Evolutionary conservation across 2,113 vertebrate genomes (phyloP).

Genomic region (Oriolus oriolus): DNA sequence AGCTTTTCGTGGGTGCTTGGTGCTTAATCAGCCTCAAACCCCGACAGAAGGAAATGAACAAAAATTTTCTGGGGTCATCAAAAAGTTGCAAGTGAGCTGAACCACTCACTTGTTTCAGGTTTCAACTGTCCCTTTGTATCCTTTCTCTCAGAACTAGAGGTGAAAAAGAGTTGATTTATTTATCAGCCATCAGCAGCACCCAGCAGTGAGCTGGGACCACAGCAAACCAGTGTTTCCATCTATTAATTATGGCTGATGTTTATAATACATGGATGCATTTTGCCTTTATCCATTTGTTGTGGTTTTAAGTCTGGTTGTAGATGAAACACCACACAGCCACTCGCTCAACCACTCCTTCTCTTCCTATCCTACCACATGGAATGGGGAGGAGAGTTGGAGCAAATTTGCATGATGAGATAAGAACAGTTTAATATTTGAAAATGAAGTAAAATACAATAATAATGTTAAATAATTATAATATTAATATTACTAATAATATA

Average conservation of each 20-base stretch:
- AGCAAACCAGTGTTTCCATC: background rate
- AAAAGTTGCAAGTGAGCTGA: background rate
- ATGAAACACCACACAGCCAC: background rate
- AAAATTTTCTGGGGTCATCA: background rate
- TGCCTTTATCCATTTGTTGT: background rate
- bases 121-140: background rate
- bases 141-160: background rate
- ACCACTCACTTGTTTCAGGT: background rate
- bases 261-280: background rate
- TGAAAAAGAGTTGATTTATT: background rate
- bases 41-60: background rate
- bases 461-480: background rate
- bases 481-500: background rate
- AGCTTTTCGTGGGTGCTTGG: background rate
- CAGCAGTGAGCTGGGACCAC: background rate
- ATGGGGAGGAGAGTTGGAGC: background rate
- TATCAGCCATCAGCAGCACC: background rate
- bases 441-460: background rate
- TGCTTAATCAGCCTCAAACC: background rate
- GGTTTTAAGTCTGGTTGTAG: background rate
- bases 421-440: background rate
- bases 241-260: background rate
- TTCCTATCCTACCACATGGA: background rate
- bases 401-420: background rate
- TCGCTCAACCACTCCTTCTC: rapidly evolving